Conservation (phyloP, 30 jellyfish, hydroid and myxozoan species). For the Pelagia noctiluca region DNA sequence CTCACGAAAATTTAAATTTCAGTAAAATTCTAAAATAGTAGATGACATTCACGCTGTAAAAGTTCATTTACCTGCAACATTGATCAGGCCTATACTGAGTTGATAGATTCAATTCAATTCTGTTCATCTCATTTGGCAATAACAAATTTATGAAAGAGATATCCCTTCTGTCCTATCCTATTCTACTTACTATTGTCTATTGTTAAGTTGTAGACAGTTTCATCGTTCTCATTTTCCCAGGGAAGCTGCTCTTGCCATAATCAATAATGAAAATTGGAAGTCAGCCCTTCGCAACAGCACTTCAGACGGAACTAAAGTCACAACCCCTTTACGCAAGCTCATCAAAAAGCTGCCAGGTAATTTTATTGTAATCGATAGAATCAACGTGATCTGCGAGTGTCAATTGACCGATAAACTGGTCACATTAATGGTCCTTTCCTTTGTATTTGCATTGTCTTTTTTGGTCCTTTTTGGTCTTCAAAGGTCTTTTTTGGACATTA, state of each 20-base stretch:
- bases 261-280: slow-evolving; percentile 80
- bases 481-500: too few relatives aligned
- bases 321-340: slow-evolving; percentile 80
- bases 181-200: not conserved
- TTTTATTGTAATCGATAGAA: too few relatives aligned
- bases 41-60: too few relatives aligned
- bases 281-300: slow-evolving; percentile 73
- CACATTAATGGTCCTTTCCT: slow-evolving; percentile 1
- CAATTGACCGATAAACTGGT: too few relatives aligned
- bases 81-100: too few relatives aligned
- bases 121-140: too few relatives aligned
- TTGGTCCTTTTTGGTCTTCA: not conserved
- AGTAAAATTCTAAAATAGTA: too few relatives aligned
- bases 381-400: too few relatives aligned
- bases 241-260: slow-evolving; percentile 77
- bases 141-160: too few relatives aligned
- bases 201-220: not conserved
- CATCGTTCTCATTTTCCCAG: slow-evolving; percentile 26
- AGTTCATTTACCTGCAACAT: too few relatives aligned
- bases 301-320: slow-evolving; percentile 62
- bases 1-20: too few relatives aligned
- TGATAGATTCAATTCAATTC: too few relatives aligned
- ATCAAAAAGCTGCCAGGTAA: slow-evolving; percentile 79
- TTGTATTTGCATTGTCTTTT: not conserved
- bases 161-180: not conserved